Evolutionary conservation across 1,140 invertebrate species (phyloP).

Genomic region (Drosophila equinoxialis): DNA sequence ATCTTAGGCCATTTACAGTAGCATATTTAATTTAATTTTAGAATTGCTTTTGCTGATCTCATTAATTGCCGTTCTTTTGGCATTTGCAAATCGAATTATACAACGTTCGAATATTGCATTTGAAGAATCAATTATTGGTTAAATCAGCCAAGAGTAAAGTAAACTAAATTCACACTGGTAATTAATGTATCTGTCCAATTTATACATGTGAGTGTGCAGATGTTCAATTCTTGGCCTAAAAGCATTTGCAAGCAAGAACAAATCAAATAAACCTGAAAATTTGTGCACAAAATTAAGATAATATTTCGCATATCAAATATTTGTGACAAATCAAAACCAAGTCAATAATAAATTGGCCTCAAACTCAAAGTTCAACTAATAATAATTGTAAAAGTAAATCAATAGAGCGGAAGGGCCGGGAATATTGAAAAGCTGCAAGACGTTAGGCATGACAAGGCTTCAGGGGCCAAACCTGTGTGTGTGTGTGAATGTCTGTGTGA

Average conservation of each 20-base stretch:
- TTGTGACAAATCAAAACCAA: constrained; percentile 28
- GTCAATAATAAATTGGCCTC: constrained; percentile 43
- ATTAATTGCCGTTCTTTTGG: background rate
- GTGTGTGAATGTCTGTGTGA: background rate
- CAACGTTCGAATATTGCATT: background rate
- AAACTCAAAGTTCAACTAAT: constrained; percentile 54
- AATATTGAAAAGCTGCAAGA: constrained; percentile 15
- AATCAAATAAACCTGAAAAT: constrained; percentile 29
- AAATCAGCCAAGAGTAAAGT: background rate
- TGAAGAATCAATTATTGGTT: constrained; percentile 1
- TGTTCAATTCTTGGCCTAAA: background rate
- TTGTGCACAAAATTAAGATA: constrained; percentile 40
- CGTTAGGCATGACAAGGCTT: constrained; percentile 26
- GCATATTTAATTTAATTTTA: background rate
- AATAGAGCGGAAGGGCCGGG: background rate
- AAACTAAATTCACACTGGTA: constrained; percentile 13
- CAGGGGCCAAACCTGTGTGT: constrained; percentile 9
- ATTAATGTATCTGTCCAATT: constrained; percentile 11
- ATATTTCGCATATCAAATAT: constrained; percentile 52
- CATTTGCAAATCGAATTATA: constrained; percentile 11
- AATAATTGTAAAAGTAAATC: constrained; percentile 59
- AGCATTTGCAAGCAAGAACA: constrained; percentile 1
- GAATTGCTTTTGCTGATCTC: background rate
- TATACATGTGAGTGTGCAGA: background rate
- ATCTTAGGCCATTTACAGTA: background rate